Evolutionary conservation across 30 jellyfish, hydroid and myxozoan genomes (phyloP), one percentile per base, ranked within the genome.

Genomic region (Chironex yamaguchii): DNA sequence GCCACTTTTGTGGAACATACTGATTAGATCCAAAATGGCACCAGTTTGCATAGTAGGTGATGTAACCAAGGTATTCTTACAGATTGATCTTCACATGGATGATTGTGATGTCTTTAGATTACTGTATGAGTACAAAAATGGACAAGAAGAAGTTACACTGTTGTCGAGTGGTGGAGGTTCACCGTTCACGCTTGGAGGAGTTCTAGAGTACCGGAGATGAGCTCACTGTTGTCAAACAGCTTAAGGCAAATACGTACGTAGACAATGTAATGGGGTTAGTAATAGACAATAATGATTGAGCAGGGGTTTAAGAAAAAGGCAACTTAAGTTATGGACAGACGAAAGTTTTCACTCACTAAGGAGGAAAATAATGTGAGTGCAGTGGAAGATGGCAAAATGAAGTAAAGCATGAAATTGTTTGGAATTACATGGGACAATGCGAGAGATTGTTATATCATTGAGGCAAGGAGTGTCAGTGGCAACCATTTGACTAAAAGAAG

Each of bases 401-500:
- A 20, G 25, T 28, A n/a, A 9, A 6, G 3, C 11, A n/a, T 32
- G 25, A 54, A 54, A n/a, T 54, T 54, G 25, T 54, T 54, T 6
- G 71, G 71, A 4, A 20, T 54, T 54, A n/a, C 31, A 3, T 54
- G 71, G 71, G 25, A 54, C 23, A 54, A 54, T 6, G 23, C 21
- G 23, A 20, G 25, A 3, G 71, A 54, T n/a, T 3, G 21, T 28
- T 54, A 54, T 54, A 32, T 32, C 3, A 32, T 54, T n/a, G 71
- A 54, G 71, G 71, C 36, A 79, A 2, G 82, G 36, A 17, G 21
- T 30, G 2, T 4, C 28, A 33, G 29, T 29, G 14, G 82, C 65
- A 26, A 76, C 66, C 63, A 76, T 72, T 49, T 72, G 13, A 72
- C 78, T 51, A 72, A 76, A 78, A 76, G 88, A 76, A 76, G 78